Conservation (phyloP, 2,888 invertebrate species). For the Idaea biselata region DNA sequence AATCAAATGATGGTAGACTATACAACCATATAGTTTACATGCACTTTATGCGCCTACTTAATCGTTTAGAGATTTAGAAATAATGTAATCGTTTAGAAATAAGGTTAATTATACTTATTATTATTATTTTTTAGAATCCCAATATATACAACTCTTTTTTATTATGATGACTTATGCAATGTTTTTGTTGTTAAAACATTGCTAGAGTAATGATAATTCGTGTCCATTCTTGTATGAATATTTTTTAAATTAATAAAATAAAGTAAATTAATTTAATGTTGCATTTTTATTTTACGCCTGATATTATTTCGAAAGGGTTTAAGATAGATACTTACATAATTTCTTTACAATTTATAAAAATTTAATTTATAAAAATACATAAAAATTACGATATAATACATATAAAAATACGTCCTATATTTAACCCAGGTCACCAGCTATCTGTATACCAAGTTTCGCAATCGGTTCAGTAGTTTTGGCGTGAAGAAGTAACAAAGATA, state of each 20-base stretch:
- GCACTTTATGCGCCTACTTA: constrained; percentile 24
- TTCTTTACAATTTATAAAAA: too few species aligned
- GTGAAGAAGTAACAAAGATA: too few species aligned
- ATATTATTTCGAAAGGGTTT: neutral
- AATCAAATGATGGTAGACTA: neutral
- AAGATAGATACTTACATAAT: too few species aligned
- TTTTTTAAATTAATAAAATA: constrained; percentile 53
- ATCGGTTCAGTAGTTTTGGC: too few species aligned
- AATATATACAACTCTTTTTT: constrained; percentile 72
- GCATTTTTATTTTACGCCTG: constrained; percentile 15
- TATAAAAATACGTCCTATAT: too few species aligned
- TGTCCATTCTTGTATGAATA: constrained; percentile 73
- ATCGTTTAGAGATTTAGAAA: constrained; percentile 29
- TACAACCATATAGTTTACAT: constrained; percentile 25
- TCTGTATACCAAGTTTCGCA: too few species aligned
- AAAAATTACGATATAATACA: too few species aligned
- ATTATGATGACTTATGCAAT: constrained; percentile 60
- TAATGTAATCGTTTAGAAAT: constrained; percentile 65
- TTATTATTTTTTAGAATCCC: constrained; percentile 60
- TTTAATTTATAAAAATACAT: too few species aligned
- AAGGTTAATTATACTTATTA: constrained; percentile 60
- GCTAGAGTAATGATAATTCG: constrained; percentile 58
- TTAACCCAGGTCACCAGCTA: too few species aligned
- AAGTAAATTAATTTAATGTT: constrained; percentile 54
- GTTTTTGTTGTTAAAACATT: constrained; percentile 68